These are phyloP conservation scores for Nettapus auritus DNA, from an alignment of 2,113 vertebrate genomes.

Conservation along the genomic window DNA sequence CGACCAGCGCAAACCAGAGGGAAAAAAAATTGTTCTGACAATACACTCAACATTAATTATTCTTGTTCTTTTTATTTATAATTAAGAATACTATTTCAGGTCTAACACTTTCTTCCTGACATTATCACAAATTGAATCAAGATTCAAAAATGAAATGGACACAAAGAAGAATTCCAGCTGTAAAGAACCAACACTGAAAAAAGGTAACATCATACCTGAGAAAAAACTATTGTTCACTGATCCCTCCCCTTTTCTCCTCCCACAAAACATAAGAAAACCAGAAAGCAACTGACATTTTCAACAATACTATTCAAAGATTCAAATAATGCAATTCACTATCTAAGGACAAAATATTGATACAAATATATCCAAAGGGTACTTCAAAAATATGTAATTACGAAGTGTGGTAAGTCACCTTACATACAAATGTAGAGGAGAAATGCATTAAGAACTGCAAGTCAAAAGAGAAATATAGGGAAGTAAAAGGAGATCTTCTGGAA, in stretches of 20 bases:
- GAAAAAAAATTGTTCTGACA: background rate
- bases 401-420: background rate
- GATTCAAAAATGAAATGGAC: background rate
- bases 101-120: background rate
- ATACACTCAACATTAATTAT: background rate
- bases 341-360: background rate
- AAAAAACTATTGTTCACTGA: background rate
- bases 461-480: background rate
- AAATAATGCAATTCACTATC: background rate
- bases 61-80: background rate
- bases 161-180: background rate
- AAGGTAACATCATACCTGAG: background rate
- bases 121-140: background rate
- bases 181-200: background rate
- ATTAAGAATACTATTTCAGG: background rate
- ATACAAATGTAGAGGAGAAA: background rate
- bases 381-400: background rate
- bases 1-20: background rate
- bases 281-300: background rate
- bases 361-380: background rate
- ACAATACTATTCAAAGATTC: background rate
- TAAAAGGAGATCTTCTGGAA: background rate
- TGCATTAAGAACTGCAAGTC: background rate
- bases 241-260: background rate
- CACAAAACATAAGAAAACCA: background rate